Evolutionary conservation across 2,888 invertebrate species (phyloP).

Genomic region (Sarcophaga subvicina): DNA sequence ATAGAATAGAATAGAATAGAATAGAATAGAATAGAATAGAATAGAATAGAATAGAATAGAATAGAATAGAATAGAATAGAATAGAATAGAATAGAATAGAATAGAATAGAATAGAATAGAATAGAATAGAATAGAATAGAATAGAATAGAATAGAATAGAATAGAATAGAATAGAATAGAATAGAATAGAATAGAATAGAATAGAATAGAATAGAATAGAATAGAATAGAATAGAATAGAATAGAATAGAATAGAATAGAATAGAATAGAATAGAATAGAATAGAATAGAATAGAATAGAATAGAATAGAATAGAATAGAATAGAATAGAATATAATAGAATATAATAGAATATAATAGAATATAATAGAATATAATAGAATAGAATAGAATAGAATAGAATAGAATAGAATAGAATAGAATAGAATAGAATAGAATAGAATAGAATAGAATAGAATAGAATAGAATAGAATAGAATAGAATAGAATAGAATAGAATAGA

Average conservation of each 20-base stretch:
- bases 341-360: constrained; percentile 49
- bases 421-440: too few species aligned
- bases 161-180: constrained; percentile 53
- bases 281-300: constrained; percentile 53
- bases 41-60: constrained; percentile 40
- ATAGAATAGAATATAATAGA: constrained; percentile 20
- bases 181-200: constrained; percentile 53
- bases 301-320: constrained; percentile 54
- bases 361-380: constrained; percentile 50
- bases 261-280: constrained; percentile 51
- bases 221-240: constrained; percentile 53
- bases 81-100: constrained; percentile 24
- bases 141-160: constrained; percentile 36
- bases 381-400: too few species aligned
- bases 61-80: constrained; percentile 24
- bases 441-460: too few species aligned
- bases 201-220: constrained; percentile 52
- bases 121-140: constrained; percentile 43
- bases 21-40: constrained; percentile 44
- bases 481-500: too few species aligned
- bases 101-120: constrained; percentile 41
- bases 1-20: constrained; percentile 38
- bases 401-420: too few species aligned
- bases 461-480: too few species aligned
- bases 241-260: constrained; percentile 42